Conservation (phyloP, 2,797 vertebrate species). For the Eulemur mongoz region DNA sequence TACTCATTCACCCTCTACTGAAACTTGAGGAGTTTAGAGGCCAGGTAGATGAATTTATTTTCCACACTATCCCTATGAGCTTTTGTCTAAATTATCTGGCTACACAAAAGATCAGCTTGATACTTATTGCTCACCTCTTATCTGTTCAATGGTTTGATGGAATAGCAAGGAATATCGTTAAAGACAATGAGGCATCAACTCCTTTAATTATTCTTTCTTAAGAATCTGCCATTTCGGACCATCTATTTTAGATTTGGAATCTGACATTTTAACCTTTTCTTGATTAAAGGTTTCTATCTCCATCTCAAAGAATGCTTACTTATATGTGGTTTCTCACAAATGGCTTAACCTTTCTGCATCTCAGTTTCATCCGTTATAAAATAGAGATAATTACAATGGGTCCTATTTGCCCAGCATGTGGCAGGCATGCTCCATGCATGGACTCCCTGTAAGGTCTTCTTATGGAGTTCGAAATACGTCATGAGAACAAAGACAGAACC, state of each 20-base stretch:
- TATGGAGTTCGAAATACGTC: slow-evolving; percentile 28
- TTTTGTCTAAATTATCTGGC: slow-evolving; percentile 71
- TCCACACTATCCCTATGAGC: slow-evolving; percentile 8
- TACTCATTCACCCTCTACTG: background rate
- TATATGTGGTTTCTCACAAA: slow-evolving; percentile 69
- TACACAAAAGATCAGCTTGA: slow-evolving; percentile 75
- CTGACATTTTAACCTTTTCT: slow-evolving; percentile 77
- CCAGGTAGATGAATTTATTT: slow-evolving; percentile 47
- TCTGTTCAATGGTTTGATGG: slow-evolving; percentile 69
- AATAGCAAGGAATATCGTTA: slow-evolving; percentile 76
- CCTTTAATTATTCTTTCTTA: slow-evolving; percentile 77
- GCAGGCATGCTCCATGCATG: slow-evolving; percentile 42
- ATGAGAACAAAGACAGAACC: slow-evolving; percentile 50
- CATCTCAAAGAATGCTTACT: slow-evolving; percentile 72
- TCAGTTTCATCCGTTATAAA: slow-evolving; percentile 62
- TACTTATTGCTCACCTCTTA: slow-evolving; percentile 71
- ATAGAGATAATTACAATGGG: slow-evolving; percentile 60
- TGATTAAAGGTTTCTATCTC: slow-evolving; percentile 79
- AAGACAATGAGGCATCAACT: slow-evolving; percentile 78
- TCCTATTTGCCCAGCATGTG: slow-evolving; percentile 61
- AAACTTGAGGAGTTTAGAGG: slow-evolving; percentile 29
- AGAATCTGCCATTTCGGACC: slow-evolving; percentile 72
- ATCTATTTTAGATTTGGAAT: slow-evolving; percentile 74
- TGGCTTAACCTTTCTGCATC: slow-evolving; percentile 73
- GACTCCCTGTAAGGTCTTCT: slow-evolving; percentile 22